Evolutionary conservation across 2,888 invertebrate species (phyloP).

Genomic region (Neoitamus cyanurus): DNA sequence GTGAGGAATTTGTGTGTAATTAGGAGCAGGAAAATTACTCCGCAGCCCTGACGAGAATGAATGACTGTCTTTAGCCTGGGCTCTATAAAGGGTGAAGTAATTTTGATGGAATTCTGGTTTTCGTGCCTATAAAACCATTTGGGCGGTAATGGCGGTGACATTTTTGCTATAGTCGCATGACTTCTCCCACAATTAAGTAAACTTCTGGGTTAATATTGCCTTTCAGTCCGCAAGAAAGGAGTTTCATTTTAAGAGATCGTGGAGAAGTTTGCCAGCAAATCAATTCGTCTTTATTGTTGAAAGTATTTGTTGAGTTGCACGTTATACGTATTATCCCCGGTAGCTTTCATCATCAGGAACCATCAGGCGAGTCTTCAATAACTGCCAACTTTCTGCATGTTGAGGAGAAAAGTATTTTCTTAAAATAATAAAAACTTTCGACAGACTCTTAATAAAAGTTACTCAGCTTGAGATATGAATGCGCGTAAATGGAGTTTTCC

Average conservation of each 20-base stretch:
- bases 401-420: not conserved
- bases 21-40: not conserved
- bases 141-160: not conserved
- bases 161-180: not conserved
- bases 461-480: not conserved
- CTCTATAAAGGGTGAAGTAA: not conserved
- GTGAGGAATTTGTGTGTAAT: not conserved
- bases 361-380: not conserved
- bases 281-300: not conserved
- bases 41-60: not conserved
- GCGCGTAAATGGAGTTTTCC: not conserved
- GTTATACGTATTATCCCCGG: not conserved
- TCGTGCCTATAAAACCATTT: not conserved
- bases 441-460: not conserved
- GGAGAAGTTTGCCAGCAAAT: not conserved
- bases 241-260: not conserved
- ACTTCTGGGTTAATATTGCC: not conserved
- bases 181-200: not conserved
- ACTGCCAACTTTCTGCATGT: not conserved
- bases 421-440: not conserved
- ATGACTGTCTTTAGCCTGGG: not conserved
- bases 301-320: not conserved
- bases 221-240: not conserved
- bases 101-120: not conserved
- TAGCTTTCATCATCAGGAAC: not conserved